phyloP scores from a whole-genome alignment of 1,140 invertebrate genomes.

The Drosophila baimaii region DNA sequence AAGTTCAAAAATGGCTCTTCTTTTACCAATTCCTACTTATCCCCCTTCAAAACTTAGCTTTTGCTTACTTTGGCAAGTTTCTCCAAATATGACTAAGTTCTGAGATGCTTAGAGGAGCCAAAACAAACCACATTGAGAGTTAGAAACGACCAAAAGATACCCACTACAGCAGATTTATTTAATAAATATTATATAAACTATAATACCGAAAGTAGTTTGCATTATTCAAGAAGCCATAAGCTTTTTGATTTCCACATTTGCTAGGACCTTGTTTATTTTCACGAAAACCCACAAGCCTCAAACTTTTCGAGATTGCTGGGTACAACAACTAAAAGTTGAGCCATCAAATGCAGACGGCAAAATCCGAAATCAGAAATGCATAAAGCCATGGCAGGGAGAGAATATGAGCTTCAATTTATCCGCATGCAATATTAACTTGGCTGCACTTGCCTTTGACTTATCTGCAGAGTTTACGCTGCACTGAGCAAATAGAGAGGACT shows the following conservation, averaged over 20 bases:
- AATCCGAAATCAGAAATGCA: slow-evolving; percentile 55
- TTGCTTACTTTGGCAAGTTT: slow-evolving; percentile 31
- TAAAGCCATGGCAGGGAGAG: slow-evolving; percentile 28
- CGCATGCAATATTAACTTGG: slow-evolving; percentile 63
- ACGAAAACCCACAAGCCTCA: neutral
- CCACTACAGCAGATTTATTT: neutral
- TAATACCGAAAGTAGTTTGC: neutral
- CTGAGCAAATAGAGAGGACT: slow-evolving; percentile 63
- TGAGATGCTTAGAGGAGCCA: slow-evolving; percentile 22
- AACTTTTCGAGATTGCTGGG: neutral
- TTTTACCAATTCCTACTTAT: slow-evolving; percentile 6
- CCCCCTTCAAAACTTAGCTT: slow-evolving; percentile 34
- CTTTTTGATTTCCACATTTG: neutral
- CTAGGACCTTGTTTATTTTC: neutral
- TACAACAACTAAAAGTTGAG: slow-evolving; percentile 28
- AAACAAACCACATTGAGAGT: neutral
- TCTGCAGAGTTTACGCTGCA: slow-evolving; percentile 70
- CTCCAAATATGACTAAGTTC: slow-evolving; percentile 39
- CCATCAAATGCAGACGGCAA: slow-evolving; percentile 44
- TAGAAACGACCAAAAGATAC: neutral
- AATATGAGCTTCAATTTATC: slow-evolving; percentile 57
- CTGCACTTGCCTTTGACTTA: slow-evolving; percentile 76
- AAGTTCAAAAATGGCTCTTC: neutral
- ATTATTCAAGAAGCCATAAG: neutral
- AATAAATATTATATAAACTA: neutral